phyloP scores from a whole-genome alignment of 1,140 invertebrate species.

The Drosophila jambulina region DNA sequence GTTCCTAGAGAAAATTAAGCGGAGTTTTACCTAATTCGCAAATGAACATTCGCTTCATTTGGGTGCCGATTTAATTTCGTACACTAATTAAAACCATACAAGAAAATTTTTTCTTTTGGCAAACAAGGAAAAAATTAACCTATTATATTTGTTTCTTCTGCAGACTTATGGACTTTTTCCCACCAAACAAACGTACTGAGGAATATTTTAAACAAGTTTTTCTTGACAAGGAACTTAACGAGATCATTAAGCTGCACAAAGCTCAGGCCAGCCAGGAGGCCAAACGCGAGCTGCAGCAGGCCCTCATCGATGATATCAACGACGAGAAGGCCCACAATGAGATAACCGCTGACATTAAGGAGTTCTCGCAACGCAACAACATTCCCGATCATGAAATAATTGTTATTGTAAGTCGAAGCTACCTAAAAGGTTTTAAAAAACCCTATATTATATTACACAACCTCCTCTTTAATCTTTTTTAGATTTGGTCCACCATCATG shows the following conservation, averaged over 20 bases:
- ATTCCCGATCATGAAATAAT: constrained; percentile 96
- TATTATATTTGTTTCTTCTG: constrained; percentile 35
- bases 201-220: constrained; percentile 94
- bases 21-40: constrained; percentile 73
- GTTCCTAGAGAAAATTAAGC: constrained; percentile 69
- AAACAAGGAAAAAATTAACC: neutral
- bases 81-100: constrained; percentile 35
- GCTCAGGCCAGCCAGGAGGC: constrained; percentile 94
- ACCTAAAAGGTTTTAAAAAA: neutral
- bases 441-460: neutral
- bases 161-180: constrained; percentile 96
- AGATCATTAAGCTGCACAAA: constrained; percentile 95
- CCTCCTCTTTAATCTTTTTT: too few relatives aligned
- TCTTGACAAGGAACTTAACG: constrained; percentile 93
- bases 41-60: constrained; percentile 73
- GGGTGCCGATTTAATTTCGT: constrained; percentile 78
- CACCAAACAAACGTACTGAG: constrained; percentile 95
- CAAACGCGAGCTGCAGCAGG: constrained; percentile 92
- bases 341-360: constrained; percentile 93
- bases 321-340: constrained; percentile 93
- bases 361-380: constrained; percentile 92
- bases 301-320: constrained; percentile 92
- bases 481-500: constrained; percentile 98
- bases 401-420: constrained; percentile 87
- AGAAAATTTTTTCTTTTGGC: too few relatives aligned